phyloP scores from a whole-genome alignment of 1,140 invertebrate species.

The Drosophila santomea region DNA sequence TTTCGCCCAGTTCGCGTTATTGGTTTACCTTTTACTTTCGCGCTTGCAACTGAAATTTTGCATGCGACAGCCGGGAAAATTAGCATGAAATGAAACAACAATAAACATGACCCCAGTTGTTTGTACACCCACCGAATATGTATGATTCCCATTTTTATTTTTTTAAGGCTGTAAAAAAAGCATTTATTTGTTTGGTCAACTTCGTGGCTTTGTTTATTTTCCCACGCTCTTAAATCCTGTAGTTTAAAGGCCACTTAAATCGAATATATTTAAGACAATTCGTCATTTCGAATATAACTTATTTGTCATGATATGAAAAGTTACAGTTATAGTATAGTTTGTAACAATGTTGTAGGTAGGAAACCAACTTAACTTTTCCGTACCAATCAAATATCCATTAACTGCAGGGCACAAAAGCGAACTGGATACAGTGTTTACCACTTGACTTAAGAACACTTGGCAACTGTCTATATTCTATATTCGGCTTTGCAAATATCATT shows the following conservation, averaged over 20 bases:
- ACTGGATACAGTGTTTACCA: background rate
- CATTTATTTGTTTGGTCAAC: background rate
- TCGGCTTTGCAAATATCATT: slow-evolving; percentile 40
- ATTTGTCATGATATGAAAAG: background rate
- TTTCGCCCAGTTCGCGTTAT: slow-evolving; percentile 18
- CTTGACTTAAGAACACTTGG: slow-evolving; percentile 19
- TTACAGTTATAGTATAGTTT: background rate
- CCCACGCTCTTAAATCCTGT: background rate
- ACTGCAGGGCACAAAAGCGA: background rate
- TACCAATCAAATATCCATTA: slow-evolving; percentile 23
- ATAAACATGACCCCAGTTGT: slow-evolving; percentile 37
- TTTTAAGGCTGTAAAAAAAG: background rate
- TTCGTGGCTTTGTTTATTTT: slow-evolving; percentile 6
- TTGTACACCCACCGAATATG: slow-evolving; percentile 5
- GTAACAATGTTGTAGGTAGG: background rate
- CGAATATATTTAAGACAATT: no score
- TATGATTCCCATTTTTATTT: background rate
- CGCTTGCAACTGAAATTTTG: slow-evolving; percentile 27
- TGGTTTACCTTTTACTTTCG: slow-evolving; percentile 37
- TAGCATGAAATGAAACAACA: slow-evolving; percentile 44
- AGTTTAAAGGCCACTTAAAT: no score
- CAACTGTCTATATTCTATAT: slow-evolving; percentile 32
- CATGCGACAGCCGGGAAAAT: slow-evolving; percentile 39
- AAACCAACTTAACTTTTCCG: background rate
- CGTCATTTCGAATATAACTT: background rate